A percentile compares a stretch with the other conserved stretches of the same genome.
Conservation (phyloP, 2,113 vertebrate genomes). For the Lampris megalopsis region DNA sequence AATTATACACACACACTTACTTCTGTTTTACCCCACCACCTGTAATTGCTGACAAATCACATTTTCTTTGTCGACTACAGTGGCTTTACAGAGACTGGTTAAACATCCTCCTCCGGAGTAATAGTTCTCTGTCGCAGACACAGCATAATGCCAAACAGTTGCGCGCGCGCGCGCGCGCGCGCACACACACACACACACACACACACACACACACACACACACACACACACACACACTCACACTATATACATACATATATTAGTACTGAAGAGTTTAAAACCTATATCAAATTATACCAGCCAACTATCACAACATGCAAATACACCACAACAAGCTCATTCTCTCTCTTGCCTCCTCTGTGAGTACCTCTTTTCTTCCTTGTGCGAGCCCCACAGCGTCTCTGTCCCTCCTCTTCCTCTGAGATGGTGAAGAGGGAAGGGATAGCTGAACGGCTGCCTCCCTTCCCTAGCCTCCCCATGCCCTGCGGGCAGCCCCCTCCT, state of each 20-base stretch:
- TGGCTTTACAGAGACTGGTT: conserved; percentile 2
- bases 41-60: neutral
- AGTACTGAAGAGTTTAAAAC: neutral
- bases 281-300: neutral
- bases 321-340: neutral
- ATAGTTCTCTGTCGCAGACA: neutral
- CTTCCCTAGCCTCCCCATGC: conserved; percentile 87
- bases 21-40: neutral
- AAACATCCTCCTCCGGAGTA: too few species aligned
- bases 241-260: neutral
- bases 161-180: neutral
- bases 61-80: conserved; percentile 1
- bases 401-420: conserved; percentile 95
- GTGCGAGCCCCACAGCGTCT: conserved; percentile 74
- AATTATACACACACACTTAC: neutral
- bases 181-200: conserved; percentile 1
- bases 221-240: neutral
- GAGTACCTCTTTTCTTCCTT: conserved; percentile 86
- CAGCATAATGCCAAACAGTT: neutral
- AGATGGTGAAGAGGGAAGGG: conserved; percentile 92
- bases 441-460: conserved; percentile 83
- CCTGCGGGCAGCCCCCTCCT: conserved; percentile 67
- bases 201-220: conserved; percentile 3
- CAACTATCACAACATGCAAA: conserved; percentile 8
- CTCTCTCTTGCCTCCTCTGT: conserved; percentile 4